Percentiles rank a stretch among this genome's conserved stretches.
These are phyloP conservation scores for Corapipo altera DNA, from an alignment of 2,113 vertebrate species.

Conservation along the genomic window DNA sequence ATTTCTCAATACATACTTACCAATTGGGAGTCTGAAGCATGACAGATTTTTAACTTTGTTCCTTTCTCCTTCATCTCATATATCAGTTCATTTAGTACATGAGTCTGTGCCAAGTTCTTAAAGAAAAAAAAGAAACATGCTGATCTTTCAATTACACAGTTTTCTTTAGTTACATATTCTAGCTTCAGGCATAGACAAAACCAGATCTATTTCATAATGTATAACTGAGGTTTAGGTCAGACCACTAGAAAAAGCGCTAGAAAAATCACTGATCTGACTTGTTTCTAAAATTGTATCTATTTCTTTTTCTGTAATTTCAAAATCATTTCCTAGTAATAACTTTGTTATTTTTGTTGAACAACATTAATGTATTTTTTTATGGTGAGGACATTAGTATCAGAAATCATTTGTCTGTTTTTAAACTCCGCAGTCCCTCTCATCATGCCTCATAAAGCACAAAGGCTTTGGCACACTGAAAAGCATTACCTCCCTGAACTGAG, in stretches of 20 bases:
- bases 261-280: background rate
- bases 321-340: background rate
- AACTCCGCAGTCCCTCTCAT: background rate
- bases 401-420: background rate
- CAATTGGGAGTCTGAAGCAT: slow-evolving; percentile 80
- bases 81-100: slow-evolving; percentile 90
- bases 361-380: background rate
- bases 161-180: background rate
- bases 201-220: background rate
- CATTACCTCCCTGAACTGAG: background rate
- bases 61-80: slow-evolving; percentile 93
- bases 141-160: background rate
- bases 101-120: slow-evolving; percentile 94
- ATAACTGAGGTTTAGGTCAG: background rate
- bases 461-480: background rate
- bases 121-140: background rate
- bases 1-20: slow-evolving; percentile 68
- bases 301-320: background rate
- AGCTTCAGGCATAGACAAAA: background rate
- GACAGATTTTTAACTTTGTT: slow-evolving; percentile 89
- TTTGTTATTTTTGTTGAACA: background rate
- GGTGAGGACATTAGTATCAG: background rate
- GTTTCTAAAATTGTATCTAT: background rate
- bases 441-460: background rate
- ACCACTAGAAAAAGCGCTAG: background rate